phyloP scores from a whole-genome alignment of 2,888 invertebrate species.

The Cataglyphis altisquamis region DNA sequence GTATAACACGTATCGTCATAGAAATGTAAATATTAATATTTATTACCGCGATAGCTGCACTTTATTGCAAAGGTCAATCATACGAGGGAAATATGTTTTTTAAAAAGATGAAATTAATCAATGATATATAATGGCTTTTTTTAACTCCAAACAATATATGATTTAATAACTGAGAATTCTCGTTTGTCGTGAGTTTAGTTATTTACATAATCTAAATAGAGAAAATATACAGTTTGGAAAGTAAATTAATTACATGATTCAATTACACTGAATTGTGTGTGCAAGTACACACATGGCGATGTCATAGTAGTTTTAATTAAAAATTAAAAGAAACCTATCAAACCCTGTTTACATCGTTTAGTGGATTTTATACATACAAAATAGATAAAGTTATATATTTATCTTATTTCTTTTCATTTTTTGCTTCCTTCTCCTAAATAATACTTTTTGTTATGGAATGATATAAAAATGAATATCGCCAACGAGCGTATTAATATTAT shows the following conservation, averaged over 20 bases:
- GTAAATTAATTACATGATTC: background rate
- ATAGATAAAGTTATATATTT: conserved; percentile 31
- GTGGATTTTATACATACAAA: conserved; percentile 14
- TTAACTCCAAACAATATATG: background rate
- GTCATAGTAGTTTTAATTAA: conserved; percentile 3
- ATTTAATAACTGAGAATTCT: background rate
- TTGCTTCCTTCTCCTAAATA: conserved; percentile 2
- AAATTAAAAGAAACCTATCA: conserved; percentile 24
- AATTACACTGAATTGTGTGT: background rate
- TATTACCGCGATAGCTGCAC: background rate
- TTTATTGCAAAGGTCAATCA: background rate
- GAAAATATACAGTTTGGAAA: background rate
- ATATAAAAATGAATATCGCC: conserved; percentile 36
- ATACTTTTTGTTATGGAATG: conserved; percentile 41
- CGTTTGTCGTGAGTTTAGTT: background rate
- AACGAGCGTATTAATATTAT: conserved; percentile 47
- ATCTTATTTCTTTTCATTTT: conserved; percentile 2
- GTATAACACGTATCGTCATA: background rate
- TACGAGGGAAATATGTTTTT: background rate
- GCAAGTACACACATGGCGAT: background rate
- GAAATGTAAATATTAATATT: conserved; percentile 4
- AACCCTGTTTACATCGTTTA: conserved; percentile 47
- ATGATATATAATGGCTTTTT: background rate
- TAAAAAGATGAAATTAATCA: background rate
- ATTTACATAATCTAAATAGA: background rate